Base-by-base conservation (phyloP, 2,888 invertebrate genomes). In the Hoplodrina ambigua region DNA sequence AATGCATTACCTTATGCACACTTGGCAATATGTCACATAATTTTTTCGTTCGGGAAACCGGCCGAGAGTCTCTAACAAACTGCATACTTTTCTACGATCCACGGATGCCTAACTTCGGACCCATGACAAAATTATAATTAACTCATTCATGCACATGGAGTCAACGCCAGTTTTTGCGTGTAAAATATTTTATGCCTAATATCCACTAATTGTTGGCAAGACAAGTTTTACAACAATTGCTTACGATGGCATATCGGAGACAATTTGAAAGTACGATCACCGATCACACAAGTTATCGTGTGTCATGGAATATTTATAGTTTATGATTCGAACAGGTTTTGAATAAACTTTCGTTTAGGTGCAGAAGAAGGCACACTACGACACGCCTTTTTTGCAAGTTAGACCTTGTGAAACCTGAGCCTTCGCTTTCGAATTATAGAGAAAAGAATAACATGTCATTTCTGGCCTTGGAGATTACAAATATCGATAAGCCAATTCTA, bases 231-330 rank as follows among this genome's bases (percentile, higher is more conserved):
- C 73, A 77, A 80, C 73, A 82, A 84, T 84, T 75, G 77, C 77
- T 78, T 44, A 69, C 54, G 59, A 73, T 63, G 65, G 52, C 83
- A 82, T 82, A 73, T 56, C 82, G 80, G 84, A 80, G 83, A 83
- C 84, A 82, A 84, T 84, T 82, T 80, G 84, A 83, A 83, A 84
- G 83, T 79, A 72, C 64, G 67, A 75, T 67, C 81, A 80, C 73
- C 64, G 67, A 72, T 64, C 81, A 80, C 73, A 81, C 62, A 62
- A 63, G 30, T 49, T 79, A 53, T 74, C 84, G 70, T 84, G 82
- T 82, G 69, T 82, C 84, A 74, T 79, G 76, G 79, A 76, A 81
- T 84, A 74, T 82, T 81, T 74, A 44, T 13, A 66, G 60, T 54
- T 77, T 75, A 66, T 11, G 6, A 25, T 56, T 5, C 15, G n/a